Base-by-base conservation (phyloP, 2,797 vertebrate species). In the Gambusia yucatana region DNA sequence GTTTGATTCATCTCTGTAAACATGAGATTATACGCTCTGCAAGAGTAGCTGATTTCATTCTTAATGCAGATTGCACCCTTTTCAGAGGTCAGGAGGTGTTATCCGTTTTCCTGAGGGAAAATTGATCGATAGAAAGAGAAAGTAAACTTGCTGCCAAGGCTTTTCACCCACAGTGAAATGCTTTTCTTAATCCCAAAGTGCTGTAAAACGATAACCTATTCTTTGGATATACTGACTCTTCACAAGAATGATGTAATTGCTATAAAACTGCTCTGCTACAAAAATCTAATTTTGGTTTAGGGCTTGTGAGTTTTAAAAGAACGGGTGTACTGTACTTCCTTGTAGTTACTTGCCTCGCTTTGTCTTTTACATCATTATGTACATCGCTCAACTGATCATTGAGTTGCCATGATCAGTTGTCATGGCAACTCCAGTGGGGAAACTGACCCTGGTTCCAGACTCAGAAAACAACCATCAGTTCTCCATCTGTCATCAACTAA, bases 391-490 rank as follows among this genome's bases (percentile, higher is more conserved):
- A 46, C 44, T 46, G 44, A 46, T 46, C 44, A 14, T 46, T 46
- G 44, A 46, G 44, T 14, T 46, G 44, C 44, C 3, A 14, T 46
- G 44, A 46, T 46, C 69, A 82, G 92, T 93, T 90, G 93, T 93
- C 90, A 93, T 93, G 82, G 90, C 89, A 93, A 74, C 86, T 86
- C 75, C 46, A 77, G 79, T 84, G 79, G 80, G 82, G 79, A 86
- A 52, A 84, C 55, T 85, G 87, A 91, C 87, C 92, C 87, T 83
- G 72, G 71, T 86, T 88, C 84, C 74, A 72, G 57, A 14, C 77
- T 84, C 44, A 81, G 76, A 72, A 91, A 85, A 81, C 74, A 28
- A 46, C 70, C 75, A 76, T 79, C 65, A 20, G 46, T 78, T 79
- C 69, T 67, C 22, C 39, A 16, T 44, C 11, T 61, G 59, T 47